Evolutionary conservation across 2,113 vertebrate genomes (phyloP).

Genomic region (Pelecanus crispus): DNA sequence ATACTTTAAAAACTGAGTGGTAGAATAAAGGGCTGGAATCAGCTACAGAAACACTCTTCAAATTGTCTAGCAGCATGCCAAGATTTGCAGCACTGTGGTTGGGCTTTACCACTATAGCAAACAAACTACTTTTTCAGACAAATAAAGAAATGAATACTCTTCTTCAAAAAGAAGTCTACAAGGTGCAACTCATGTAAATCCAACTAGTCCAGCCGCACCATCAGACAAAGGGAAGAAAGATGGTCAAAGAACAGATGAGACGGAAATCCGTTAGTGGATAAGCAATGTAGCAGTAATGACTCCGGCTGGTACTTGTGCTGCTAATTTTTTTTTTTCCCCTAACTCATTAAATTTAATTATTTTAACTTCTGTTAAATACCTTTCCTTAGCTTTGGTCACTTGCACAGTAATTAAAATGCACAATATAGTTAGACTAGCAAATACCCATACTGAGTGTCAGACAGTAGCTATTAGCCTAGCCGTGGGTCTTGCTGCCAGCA

Average conservation of each 20-base stretch:
- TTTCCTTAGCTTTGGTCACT: not conserved
- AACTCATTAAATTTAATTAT: not conserved
- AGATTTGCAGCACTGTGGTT: not conserved
- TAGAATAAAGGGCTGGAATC: constrained; percentile 1
- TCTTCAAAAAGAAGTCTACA: not conserved
- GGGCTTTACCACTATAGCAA: not conserved
- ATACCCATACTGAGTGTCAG: not conserved
- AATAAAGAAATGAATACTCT: not conserved
- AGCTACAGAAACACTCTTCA: not conserved
- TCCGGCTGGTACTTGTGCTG: not conserved
- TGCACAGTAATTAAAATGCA: not conserved
- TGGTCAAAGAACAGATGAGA: not conserved
- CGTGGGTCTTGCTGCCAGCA: not conserved
- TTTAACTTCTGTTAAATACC: not conserved
- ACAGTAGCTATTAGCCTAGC: not conserved
- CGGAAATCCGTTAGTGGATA: not conserved
- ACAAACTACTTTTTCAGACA: not conserved
- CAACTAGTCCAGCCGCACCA: not conserved
- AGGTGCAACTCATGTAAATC: not conserved
- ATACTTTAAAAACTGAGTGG: not conserved
- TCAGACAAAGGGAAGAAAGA: not conserved
- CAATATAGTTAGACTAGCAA: not conserved
- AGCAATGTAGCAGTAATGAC: not conserved
- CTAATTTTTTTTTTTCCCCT: not conserved
- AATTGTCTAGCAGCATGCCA: not conserved